Evolutionary conservation across 2,888 invertebrate species (phyloP), one percentile per base, ranked within the genome.

Genomic region (Morpho helenor): DNA sequence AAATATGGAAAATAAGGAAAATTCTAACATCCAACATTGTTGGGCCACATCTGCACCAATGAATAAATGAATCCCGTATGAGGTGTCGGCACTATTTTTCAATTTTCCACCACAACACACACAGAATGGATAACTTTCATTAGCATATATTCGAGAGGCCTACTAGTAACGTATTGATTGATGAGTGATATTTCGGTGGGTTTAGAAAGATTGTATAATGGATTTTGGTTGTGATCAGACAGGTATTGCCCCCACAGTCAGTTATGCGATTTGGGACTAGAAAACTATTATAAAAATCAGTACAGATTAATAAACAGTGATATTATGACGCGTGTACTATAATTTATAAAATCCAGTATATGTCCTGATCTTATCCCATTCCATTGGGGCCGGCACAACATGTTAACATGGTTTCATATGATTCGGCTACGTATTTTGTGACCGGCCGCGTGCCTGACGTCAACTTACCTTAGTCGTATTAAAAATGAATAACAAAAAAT

Each of bases 101-200:
- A 86, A 88, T 88, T 88, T 88, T 87, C 87, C 82, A 78, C 78
- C 73, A 87, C 84, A 87, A 84, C 84, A 82, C 82, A 66, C 74
- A 65, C 67, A 71, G 83, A 79, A 84, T 83, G 77, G 76, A 74
- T 80, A 75, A 75, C 71, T 66, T 64, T 76, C 75, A 85, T 80
- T 84, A 82, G 68, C 76, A 77, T 77, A 75, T 70, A 69, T 64
- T 64, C 31, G 68, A 68, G 67, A 62, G 68, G 68, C 59, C 68
- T 68, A 66, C 57, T 64, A 52, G 54, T 61, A 56, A 63, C 58
- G 60, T 68, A 70, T 70, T 77, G 77, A 78, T 78, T 72, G 77
- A 78, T 76, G 71, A 66, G 60, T 51, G 41, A 45, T 23, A 51
- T 59, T 55, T 55, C 56, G 47, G 48, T 40, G 31, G 22, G 3